Evolutionary conservation across 2,888 invertebrate genomes (phyloP).

Genomic region (Sinhomidia bicolor): DNA sequence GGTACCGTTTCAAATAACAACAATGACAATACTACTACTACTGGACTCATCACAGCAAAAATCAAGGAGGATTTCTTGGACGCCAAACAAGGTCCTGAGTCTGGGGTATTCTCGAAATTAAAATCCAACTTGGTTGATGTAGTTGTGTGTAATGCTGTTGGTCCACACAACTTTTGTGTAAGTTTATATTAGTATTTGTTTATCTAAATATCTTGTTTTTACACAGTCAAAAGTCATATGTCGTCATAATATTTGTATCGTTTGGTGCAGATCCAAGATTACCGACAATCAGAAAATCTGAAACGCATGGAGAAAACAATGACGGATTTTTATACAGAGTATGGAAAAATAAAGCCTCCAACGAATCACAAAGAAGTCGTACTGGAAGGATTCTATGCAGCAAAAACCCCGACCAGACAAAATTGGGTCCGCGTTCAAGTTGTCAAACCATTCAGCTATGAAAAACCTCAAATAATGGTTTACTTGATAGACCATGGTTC

Average conservation of each 20-base stretch:
- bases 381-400: conserved; percentile 72
- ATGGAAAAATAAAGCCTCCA: conserved; percentile 63
- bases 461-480: conserved; percentile 77
- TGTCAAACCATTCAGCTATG: conserved; percentile 72
- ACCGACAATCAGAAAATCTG: conserved; percentile 73
- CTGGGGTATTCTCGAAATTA: conserved; percentile 64
- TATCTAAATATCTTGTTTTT: conserved; percentile 4
- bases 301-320: conserved; percentile 70
- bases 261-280: conserved; percentile 69
- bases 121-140: conserved; percentile 75
- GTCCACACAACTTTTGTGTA: conserved; percentile 76
- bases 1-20: conserved; percentile 57
- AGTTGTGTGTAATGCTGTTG: conserved; percentile 73
- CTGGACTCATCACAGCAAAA: conserved; percentile 49
- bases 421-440: conserved; percentile 77
- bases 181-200: background rate
- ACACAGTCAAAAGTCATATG: too few relatives aligned
- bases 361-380: conserved; percentile 67
- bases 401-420: conserved; percentile 61
- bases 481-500: conserved; percentile 76
- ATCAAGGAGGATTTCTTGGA: conserved; percentile 72
- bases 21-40: conserved; percentile 1
- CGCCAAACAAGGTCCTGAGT: conserved; percentile 59
- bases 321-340: conserved; percentile 75
- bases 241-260: background rate